phyloP scores from a whole-genome alignment of 1,140 invertebrate species.

The Eupristina koningsbergeri region DNA sequence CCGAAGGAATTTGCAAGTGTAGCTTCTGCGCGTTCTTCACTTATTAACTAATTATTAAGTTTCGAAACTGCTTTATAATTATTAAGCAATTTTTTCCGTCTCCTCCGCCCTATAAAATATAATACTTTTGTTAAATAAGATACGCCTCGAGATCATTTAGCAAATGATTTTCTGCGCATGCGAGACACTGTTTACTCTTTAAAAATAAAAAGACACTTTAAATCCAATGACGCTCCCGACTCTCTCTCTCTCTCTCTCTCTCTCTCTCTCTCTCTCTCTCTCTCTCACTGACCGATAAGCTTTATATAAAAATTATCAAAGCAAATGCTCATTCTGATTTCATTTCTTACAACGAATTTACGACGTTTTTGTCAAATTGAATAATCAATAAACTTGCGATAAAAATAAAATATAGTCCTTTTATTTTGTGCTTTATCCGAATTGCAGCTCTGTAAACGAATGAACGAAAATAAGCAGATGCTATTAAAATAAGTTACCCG shows the following conservation, averaged over 20 bases:
- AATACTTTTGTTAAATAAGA: neutral
- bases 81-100: neutral
- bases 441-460: no score
- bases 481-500: neutral
- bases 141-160: neutral
- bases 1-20: no score
- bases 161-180: neutral
- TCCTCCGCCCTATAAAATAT: neutral
- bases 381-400: no score
- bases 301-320: neutral
- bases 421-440: no score
- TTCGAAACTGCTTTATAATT: neutral
- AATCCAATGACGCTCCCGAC: neutral
- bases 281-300: constrained; percentile 1
- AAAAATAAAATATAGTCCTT: no score
- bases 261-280: no score
- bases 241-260: no score
- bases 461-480: neutral
- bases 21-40: neutral
- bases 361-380: no score
- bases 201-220: neutral
- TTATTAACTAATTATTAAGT: neutral
- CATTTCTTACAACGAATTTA: no score
- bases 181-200: neutral
- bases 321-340: neutral